Evolutionary conservation across 2,113 vertebrate genomes (phyloP), one percentile per base, ranked within the genome.

Genomic region (Peromyscus leucopus): DNA sequence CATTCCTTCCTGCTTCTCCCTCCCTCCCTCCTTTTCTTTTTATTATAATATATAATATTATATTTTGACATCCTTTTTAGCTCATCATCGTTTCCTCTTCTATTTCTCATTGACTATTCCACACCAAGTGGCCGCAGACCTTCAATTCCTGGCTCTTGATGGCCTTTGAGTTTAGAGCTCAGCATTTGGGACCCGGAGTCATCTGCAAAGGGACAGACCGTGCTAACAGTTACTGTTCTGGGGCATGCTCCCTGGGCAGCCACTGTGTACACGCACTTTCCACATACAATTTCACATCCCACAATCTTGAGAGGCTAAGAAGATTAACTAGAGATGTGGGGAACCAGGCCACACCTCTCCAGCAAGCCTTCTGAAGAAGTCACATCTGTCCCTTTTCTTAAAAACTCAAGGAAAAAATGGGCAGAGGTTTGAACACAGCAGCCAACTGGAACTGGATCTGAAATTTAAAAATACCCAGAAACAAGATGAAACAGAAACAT

Each of bases 381-480:
- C 51, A 46, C 7, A 42, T 51, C 33, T 8, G 4, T 17, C 51
- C n/a, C 42, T 88, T 57, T 92, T 74, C 61, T 88, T 57, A 67
- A 90, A 51, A 65, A 57, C 71, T 67, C 57, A 65, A 46, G 46
- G 9, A 92, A 57, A 69, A 59, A n/a, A 21, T 1, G 11, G 63
- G 69, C 2, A 89, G 55, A 78, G 8, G 31, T 51, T 82, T 95
- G 76, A 89, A 69, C 31, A 42, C 2, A 39, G 24, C 15, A 46
- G 88, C 36, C 74, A 91, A 80, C 17, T 80, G 51, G 4, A 31
- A 80, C 17, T 80, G 57, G 4, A 24, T 63, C 28, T 91, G 88
- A 91, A 92, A 85, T 48, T 42, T 19, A 75, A 95, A 96, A 85
- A 69, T 10, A 16, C 55, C 19, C 11, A 55, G 36, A 89, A 93